phyloP scores from a whole-genome alignment of 2,888 invertebrate species.

The Drosophila koepferae region DNA sequence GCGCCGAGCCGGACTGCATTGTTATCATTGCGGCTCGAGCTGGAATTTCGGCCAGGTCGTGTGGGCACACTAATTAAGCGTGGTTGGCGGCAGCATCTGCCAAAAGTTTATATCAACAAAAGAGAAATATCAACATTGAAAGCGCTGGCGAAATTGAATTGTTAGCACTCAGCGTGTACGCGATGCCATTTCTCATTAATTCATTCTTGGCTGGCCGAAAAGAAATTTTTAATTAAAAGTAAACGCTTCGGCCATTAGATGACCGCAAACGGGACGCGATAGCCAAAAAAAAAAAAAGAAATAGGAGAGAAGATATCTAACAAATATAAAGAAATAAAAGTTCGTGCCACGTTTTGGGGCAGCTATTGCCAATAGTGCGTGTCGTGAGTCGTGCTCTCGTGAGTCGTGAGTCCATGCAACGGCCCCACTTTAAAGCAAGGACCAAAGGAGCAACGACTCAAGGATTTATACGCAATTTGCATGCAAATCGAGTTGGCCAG shows the following conservation, averaged over 20 bases:
- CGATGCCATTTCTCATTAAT: constrained; percentile 9
- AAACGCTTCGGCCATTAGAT: constrained; percentile 47
- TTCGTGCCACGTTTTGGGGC: constrained; percentile 17
- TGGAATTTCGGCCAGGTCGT: constrained; percentile 13
- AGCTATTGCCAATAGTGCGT: constrained; percentile 14
- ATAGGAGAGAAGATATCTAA: too few relatives aligned
- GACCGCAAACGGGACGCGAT: constrained; percentile 18
- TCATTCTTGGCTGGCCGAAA: constrained; percentile 16
- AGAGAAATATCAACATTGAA: constrained; percentile 19
- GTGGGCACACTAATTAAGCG: constrained; percentile 27
- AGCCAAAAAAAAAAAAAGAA: not conserved
- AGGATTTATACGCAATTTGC: constrained; percentile 70
- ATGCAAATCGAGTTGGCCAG: constrained; percentile 60
- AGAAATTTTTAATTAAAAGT: constrained; percentile 60
- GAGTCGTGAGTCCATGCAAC: constrained; percentile 7
- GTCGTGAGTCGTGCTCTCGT: not conserved
- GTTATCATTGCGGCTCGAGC: not conserved
- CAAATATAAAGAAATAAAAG: not conserved
- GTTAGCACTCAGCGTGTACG: constrained; percentile 17
- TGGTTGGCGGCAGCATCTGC: constrained; percentile 17
- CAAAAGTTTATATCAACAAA: constrained; percentile 16
- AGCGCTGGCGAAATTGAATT: constrained; percentile 39
- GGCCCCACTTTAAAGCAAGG: not conserved
- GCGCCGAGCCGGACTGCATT: not conserved
- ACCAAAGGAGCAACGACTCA: constrained; percentile 40